phyloP scores from a whole-genome alignment of 2,888 invertebrate genomes.

The Chirona hameri region DNA sequence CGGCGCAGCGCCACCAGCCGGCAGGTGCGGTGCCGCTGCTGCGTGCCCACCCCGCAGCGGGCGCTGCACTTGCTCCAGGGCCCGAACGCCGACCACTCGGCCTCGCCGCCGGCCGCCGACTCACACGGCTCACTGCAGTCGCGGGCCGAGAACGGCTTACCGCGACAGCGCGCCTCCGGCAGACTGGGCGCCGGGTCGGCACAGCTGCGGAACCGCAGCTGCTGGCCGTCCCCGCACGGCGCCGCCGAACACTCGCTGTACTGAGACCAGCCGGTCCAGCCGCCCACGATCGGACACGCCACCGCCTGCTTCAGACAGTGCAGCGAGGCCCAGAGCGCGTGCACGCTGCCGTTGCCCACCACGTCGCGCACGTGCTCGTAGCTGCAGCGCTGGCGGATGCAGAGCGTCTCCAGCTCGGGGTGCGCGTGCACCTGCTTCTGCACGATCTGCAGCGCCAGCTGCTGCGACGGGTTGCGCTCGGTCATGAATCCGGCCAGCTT shows the following conservation, averaged over 20 bases:
- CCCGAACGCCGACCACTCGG: neutral
- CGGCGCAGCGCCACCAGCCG: neutral
- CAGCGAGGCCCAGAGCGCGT: conserved; percentile 27
- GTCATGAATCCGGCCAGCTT: neutral
- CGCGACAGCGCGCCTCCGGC: neutral
- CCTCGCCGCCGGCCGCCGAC: neutral
- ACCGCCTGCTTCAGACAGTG: conserved; percentile 26
- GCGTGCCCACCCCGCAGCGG: conserved; percentile 14
- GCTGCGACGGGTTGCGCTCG: conserved; percentile 5
- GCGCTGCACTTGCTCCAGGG: neutral
- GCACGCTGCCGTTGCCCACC: neutral
- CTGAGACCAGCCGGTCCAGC: conserved; percentile 10
- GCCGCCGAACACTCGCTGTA: conserved; percentile 13
- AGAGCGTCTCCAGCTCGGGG: neutral
- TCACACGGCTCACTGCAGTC: neutral
- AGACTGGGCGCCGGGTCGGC: neutral
- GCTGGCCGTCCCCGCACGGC: conserved; percentile 25
- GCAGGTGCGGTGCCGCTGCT: neutral
- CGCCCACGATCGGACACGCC: conserved; percentile 25
- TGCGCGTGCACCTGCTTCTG: neutral
- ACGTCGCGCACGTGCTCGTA: neutral
- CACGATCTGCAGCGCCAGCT: conserved; percentile 7
- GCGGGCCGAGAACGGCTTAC: neutral
- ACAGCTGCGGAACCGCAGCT: neutral
- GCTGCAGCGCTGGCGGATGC: conserved; percentile 6